phyloP scores from a whole-genome alignment of 2,797 vertebrate species.

The Peromyscus melanophrys region DNA sequence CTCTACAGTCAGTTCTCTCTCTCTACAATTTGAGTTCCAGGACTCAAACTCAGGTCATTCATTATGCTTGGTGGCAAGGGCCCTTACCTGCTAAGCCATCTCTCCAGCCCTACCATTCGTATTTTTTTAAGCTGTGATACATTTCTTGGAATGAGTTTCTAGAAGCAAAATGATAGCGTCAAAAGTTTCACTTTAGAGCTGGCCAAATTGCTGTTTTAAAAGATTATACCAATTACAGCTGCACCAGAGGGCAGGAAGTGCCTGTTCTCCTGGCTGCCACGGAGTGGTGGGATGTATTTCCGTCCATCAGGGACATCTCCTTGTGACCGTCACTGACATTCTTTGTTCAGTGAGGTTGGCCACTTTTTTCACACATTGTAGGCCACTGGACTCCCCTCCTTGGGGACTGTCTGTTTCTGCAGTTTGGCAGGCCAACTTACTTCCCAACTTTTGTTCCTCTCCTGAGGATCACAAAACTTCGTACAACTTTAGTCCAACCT shows the following conservation, averaged over 20 bases:
- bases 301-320: not conserved
- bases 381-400: conserved; percentile 22
- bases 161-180: not conserved
- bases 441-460: conserved; percentile 81
- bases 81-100: not conserved
- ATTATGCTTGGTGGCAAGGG: not conserved
- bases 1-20: not conserved
- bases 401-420: conserved; percentile 55
- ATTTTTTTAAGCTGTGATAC: not conserved
- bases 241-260: not conserved
- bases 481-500: conserved; percentile 79
- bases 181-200: conserved; percentile 13
- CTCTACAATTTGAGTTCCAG: not conserved
- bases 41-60: not conserved
- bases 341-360: not conserved
- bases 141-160: conserved; percentile 48
- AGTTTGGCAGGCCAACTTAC: conserved; percentile 70
- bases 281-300: not conserved
- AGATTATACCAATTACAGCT: not conserved
- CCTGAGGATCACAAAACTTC: conserved; percentile 83
- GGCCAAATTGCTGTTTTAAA: conserved; percentile 8
- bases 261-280: not conserved
- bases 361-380: conserved; percentile 13
- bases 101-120: not conserved
- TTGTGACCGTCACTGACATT: not conserved